Percentiles rank a stretch among this genome's conserved stretches.
Evolutionary conservation across 2,113 vertebrate genomes (phyloP).

Genomic region (Tupaia tana): DNA sequence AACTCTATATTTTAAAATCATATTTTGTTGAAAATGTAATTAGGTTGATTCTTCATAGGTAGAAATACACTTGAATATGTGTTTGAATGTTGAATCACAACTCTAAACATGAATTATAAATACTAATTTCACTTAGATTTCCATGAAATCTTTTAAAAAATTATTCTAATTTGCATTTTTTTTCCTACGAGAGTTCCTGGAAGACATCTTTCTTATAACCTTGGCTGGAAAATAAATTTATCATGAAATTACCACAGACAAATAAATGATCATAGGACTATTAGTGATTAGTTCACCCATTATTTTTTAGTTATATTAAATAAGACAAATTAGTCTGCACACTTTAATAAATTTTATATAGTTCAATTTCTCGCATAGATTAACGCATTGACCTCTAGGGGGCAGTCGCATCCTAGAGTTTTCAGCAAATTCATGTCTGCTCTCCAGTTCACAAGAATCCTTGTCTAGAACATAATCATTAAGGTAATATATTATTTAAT

Average conservation of each 20-base stretch:
- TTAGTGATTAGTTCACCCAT: neutral
- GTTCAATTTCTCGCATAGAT: constrained; percentile 4
- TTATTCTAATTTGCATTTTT: neutral
- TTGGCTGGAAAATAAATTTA: neutral
- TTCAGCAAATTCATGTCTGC: neutral
- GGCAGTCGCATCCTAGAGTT: constrained; percentile 46
- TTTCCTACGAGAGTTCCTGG: neutral
- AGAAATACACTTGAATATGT: neutral
- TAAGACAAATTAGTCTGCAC: neutral
- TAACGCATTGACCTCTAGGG: constrained; percentile 43
- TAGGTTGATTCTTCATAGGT: neutral
- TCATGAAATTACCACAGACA: neutral
- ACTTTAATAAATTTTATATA: neutral
- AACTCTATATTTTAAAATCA: neutral
- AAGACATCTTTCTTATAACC: neutral
- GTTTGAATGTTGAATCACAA: neutral
- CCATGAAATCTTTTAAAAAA: neutral
- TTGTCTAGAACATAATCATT: neutral
- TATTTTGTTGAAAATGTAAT: neutral
- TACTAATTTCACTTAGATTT: constrained; percentile 10
- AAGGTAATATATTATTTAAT: neutral
- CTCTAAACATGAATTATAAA: neutral
- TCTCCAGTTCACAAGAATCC: neutral
- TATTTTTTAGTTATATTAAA: neutral
- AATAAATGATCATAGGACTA: neutral